phyloP scores from a whole-genome alignment of 1,140 invertebrate species.

The Drosophila persimilis region DNA sequence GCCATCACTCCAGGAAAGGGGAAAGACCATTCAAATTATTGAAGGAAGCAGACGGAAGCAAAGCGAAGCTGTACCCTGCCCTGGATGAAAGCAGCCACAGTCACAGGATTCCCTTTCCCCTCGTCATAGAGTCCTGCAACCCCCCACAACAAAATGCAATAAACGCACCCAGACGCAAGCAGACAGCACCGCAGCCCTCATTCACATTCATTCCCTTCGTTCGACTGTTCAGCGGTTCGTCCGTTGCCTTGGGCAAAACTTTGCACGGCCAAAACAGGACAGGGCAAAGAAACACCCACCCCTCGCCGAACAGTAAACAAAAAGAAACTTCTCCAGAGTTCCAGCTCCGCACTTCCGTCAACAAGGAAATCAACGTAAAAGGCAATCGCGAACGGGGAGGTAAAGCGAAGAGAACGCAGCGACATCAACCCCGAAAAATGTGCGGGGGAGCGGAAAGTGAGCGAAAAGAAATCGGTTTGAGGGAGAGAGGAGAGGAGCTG shows the following conservation, averaged over 20 bases:
- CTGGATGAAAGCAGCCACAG: constrained; percentile 32
- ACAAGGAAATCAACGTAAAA: constrained; percentile 59
- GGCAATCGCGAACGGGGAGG: constrained; percentile 56
- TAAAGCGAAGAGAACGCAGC: constrained; percentile 52
- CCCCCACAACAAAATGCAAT: constrained; percentile 59
- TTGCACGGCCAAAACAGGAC: constrained; percentile 4
- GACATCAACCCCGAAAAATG: constrained; percentile 73
- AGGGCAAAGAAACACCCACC: constrained; percentile 18
- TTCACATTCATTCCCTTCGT: constrained; percentile 28
- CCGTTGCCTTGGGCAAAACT: constrained; percentile 19
- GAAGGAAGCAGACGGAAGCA: constrained; percentile 19
- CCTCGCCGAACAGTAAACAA: constrained; percentile 59
- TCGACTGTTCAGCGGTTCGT: constrained; percentile 12
- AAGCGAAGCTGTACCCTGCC: constrained; percentile 49
- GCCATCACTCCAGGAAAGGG: constrained; percentile 35
- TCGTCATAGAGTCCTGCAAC: constrained; percentile 22
- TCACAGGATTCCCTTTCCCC: neutral
- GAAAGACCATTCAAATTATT: constrained; percentile 58
- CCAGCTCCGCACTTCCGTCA: constrained; percentile 64
- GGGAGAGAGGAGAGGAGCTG: constrained; percentile 20
- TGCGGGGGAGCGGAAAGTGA: constrained; percentile 41
- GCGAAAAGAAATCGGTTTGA: neutral
- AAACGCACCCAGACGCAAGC: constrained; percentile 60
- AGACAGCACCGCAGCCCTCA: constrained; percentile 17
- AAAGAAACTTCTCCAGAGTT: constrained; percentile 59